A percentile compares a stretch with the other conserved stretches of the same genome.
These are phyloP conservation scores for Eudyptes chrysolophus DNA, from an alignment of 2,113 vertebrate species.

Conservation along the genomic window DNA sequence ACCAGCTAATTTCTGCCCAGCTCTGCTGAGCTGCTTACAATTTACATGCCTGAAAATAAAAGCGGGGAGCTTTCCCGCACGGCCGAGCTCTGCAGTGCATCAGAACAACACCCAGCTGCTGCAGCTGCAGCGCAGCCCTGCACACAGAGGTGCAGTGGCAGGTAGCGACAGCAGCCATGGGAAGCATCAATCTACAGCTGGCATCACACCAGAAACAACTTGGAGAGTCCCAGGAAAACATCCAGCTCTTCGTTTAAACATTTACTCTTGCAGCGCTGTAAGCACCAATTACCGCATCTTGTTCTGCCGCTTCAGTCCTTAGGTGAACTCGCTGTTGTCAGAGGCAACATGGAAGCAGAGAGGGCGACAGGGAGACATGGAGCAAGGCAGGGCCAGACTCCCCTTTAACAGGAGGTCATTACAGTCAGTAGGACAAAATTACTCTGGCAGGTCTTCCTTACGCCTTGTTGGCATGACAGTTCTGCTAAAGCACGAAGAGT, in stretches of 20 bases:
- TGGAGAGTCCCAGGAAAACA: background rate
- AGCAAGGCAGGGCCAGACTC: background rate
- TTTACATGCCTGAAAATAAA: background rate
- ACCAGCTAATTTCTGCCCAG: background rate
- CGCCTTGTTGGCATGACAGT: rapidly evolving
- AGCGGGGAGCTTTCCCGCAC: background rate
- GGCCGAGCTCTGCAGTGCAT: background rate
- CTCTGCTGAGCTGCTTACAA: background rate
- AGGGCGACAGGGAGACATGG: rapidly evolving
- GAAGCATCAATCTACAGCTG: background rate
- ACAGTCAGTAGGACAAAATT: rapidly evolving
- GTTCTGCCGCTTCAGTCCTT: background rate
- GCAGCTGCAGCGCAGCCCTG: background rate
- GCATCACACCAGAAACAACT: background rate
- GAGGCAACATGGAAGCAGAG: rapidly evolving
- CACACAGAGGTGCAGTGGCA: background rate
- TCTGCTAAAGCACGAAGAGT: background rate
- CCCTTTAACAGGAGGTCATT: rapidly evolving
- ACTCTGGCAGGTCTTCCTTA: background rate
- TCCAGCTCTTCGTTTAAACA: background rate
- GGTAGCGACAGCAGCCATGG: rapidly evolving
- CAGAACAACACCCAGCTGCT: too few relatives aligned
- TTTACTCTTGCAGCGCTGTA: background rate
- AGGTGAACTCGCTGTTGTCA: rapidly evolving
- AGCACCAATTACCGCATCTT: background rate